These are phyloP conservation scores for Leucania comma DNA, from an alignment of 2,888 invertebrate species.

Conservation along the genomic window DNA sequence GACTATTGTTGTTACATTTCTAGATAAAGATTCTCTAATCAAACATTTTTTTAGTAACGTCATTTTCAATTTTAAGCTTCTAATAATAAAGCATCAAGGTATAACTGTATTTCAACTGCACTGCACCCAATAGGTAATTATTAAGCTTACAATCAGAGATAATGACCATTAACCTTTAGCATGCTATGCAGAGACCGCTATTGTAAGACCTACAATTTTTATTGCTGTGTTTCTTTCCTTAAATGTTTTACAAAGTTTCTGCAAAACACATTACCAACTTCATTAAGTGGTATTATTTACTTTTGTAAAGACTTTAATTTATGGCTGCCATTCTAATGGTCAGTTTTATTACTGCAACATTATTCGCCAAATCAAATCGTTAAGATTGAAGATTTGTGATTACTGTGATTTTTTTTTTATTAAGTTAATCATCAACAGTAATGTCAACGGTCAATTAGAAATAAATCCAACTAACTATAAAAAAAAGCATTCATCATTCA, in stretches of 20 bases:
- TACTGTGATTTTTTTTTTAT: no score
- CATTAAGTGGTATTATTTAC: background rate
- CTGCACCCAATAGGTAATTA: background rate
- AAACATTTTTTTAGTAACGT: background rate
- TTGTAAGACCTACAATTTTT: background rate
- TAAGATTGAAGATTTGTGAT: background rate
- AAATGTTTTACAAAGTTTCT: background rate
- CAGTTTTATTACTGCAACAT: no score
- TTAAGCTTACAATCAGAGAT: constrained; percentile 4
- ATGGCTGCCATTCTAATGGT: background rate
- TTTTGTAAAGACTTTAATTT: background rate
- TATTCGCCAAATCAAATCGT: background rate
- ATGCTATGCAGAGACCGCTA: background rate
- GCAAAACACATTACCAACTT: background rate
- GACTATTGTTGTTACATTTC: background rate
- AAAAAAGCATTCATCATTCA: no score
- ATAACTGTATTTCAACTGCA: background rate
- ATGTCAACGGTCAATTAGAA: no score
- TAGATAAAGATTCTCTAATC: no score
- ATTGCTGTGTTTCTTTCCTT: background rate
- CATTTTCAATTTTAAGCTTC: background rate
- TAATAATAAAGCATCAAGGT: background rate
- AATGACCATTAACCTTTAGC: background rate
- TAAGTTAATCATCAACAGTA: no score
- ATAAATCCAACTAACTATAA: no score